A percentile compares a stretch with the other conserved stretches of the same genome.
phyloP scores from a whole-genome alignment of 2,888 invertebrate genomes.

The Smittia aterrima region DNA sequence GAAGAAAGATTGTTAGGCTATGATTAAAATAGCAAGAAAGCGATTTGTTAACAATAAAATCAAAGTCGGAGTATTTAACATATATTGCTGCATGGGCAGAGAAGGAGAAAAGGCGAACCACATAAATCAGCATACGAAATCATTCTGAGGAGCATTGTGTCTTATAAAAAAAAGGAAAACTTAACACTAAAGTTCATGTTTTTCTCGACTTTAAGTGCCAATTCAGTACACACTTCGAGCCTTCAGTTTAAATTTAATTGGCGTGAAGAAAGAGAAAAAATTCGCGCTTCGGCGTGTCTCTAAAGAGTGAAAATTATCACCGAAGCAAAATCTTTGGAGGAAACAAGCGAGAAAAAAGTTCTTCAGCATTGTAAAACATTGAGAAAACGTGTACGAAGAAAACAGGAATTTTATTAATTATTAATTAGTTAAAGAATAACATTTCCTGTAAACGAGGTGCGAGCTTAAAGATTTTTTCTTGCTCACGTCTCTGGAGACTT shows the following conservation, averaged over 20 bases:
- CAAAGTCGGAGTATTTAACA: background rate
- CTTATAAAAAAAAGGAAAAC: too few relatives aligned
- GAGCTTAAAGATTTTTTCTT: conserved; percentile 17
- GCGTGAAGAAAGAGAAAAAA: conserved; percentile 25
- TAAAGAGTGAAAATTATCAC: conserved; percentile 15
- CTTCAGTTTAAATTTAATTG: conserved; percentile 29
- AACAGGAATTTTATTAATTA: conserved; percentile 40
- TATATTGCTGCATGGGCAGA: background rate
- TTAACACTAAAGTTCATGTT: background rate
- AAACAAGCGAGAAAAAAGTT: background rate
- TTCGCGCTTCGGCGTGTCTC: conserved; percentile 21
- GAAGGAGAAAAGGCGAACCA: background rate
- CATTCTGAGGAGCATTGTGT: background rate
- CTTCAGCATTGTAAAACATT: conserved; percentile 28
- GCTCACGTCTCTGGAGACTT: conserved; percentile 27
- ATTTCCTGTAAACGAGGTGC: conserved; percentile 28
- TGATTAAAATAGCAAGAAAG: conserved; percentile 35
- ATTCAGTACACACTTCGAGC: background rate
- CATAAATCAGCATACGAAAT: conserved; percentile 33
- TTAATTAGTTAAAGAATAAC: conserved; percentile 38
- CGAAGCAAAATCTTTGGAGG: conserved; percentile 21
- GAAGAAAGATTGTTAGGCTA: background rate
- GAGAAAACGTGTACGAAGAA: conserved; percentile 8
- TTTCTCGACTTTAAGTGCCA: conserved; percentile 1
- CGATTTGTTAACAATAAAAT: conserved; percentile 36